phyloP scores from a whole-genome alignment of 2,888 invertebrate species.

The Polyommatus icarus region DNA sequence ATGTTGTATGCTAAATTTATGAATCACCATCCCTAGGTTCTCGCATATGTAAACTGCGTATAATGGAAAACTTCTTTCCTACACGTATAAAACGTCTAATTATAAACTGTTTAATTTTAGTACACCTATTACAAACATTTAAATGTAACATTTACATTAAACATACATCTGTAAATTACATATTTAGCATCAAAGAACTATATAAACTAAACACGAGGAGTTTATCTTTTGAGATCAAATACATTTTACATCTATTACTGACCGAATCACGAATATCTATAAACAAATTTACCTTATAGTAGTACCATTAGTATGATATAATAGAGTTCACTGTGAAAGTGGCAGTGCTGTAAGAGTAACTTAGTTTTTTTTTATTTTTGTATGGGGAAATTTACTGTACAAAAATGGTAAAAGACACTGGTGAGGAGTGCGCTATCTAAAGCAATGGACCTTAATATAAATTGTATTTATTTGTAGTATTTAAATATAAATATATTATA shows the following conservation, averaged over 20 bases:
- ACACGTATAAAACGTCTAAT: not conserved
- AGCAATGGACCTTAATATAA: too few species aligned
- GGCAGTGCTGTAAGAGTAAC: too few species aligned
- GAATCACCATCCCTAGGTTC: too few species aligned
- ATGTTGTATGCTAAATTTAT: too few species aligned
- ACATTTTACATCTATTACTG: not conserved
- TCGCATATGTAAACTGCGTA: not conserved
- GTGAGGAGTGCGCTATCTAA: too few species aligned
- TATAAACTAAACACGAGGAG: constrained; percentile 16
- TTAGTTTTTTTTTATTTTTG: too few species aligned
- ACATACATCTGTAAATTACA: constrained; percentile 36
- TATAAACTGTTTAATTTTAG: not conserved
- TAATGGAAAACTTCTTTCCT: not conserved
- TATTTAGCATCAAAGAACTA: constrained; percentile 38
- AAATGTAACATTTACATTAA: constrained; percentile 36
- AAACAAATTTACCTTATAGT: not conserved
- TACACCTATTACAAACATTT: not conserved
- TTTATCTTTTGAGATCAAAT: constrained; percentile 36
- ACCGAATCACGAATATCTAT: not conserved
- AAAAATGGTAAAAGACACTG: too few species aligned
- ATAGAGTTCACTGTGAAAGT: too few species aligned
- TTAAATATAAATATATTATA: too few species aligned
- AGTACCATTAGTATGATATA: not conserved
- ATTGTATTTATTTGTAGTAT: too few species aligned
- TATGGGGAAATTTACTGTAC: too few species aligned